Conservation (phyloP, 92 coral and sea anemone genomes). For the Epizoanthus illoricatus region DNA sequence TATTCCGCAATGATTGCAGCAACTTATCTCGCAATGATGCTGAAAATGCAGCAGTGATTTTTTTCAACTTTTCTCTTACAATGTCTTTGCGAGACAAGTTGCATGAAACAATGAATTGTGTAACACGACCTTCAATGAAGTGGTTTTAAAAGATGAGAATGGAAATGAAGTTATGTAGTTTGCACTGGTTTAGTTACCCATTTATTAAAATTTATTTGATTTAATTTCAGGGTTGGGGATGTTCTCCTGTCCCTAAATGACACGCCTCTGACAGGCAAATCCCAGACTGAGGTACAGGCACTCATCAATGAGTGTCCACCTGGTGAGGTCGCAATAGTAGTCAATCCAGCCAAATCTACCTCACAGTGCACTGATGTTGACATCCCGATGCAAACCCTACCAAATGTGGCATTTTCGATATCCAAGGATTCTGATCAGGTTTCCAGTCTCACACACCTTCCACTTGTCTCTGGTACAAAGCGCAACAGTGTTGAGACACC, state of each 20-base stretch:
- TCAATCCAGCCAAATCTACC: slow-evolving; percentile 49
- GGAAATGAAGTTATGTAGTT: too few relatives aligned
- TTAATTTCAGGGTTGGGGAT: slow-evolving; percentile 73
- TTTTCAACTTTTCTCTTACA: too few relatives aligned
- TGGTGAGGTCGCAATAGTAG: slow-evolving; percentile 75
- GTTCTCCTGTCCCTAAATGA: slow-evolving; percentile 72
- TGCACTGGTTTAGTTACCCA: not conserved
- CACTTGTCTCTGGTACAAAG: not conserved
- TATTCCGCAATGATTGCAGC: too few relatives aligned
- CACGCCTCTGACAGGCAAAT: slow-evolving; percentile 51
- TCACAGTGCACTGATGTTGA: not conserved
- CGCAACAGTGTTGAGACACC: not conserved
- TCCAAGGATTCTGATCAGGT: not conserved
- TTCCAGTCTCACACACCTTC: not conserved
- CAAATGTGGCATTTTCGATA: not conserved
- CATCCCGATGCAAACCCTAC: not conserved
- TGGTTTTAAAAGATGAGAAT: too few relatives aligned
- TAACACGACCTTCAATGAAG: too few relatives aligned
- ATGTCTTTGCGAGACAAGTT: too few relatives aligned
- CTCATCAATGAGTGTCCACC: slow-evolving; percentile 77
- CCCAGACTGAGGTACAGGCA: slow-evolving; percentile 57
- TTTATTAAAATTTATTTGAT: slow-evolving; percentile 8
- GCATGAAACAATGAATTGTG: too few relatives aligned
- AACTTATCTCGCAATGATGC: too few relatives aligned
- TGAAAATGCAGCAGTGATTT: too few relatives aligned